These are phyloP conservation scores for Drosophila monieri DNA, from an alignment of 2,888 invertebrate genomes.

Conservation along the genomic window DNA sequence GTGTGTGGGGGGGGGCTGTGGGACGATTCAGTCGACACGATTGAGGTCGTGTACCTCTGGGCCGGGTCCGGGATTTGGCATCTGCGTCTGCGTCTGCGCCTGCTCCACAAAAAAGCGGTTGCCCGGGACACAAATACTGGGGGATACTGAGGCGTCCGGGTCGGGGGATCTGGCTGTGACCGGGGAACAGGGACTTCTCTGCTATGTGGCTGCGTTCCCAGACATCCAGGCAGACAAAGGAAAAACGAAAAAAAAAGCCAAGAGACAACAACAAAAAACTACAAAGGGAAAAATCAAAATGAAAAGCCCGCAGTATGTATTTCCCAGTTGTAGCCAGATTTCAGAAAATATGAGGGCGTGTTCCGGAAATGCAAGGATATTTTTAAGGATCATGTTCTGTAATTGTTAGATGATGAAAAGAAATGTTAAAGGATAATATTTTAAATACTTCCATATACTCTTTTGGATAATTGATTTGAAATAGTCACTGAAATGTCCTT, in stretches of 20 bases:
- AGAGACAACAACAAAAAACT: constrained; percentile 17
- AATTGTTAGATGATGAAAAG: background rate
- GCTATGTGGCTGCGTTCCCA: constrained; percentile 71
- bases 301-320: constrained; percentile 56
- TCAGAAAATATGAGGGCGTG: background rate
- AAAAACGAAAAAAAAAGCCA: constrained; percentile 40
- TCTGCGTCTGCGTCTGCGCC: constrained; percentile 59
- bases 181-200: constrained; percentile 46
- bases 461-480: background rate
- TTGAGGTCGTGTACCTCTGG: constrained; percentile 82
- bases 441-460: background rate
- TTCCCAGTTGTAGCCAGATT: constrained; percentile 69
- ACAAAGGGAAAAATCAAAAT: constrained; percentile 36
- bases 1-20: background rate
- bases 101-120: constrained; percentile 55
- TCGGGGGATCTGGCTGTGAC: constrained; percentile 36
- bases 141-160: constrained; percentile 2
- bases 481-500: too few relatives aligned
- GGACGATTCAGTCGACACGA: constrained; percentile 55
- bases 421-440: background rate
- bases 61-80: constrained; percentile 40
- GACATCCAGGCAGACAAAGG: constrained; percentile 70
- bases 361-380: background rate
- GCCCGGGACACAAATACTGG: constrained; percentile 43
- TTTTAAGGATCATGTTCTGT: background rate